Evolutionary conservation across 2,888 invertebrate genomes (phyloP), one percentile per base, ranked within the genome.

Genomic region (Papilio gigon): DNA sequence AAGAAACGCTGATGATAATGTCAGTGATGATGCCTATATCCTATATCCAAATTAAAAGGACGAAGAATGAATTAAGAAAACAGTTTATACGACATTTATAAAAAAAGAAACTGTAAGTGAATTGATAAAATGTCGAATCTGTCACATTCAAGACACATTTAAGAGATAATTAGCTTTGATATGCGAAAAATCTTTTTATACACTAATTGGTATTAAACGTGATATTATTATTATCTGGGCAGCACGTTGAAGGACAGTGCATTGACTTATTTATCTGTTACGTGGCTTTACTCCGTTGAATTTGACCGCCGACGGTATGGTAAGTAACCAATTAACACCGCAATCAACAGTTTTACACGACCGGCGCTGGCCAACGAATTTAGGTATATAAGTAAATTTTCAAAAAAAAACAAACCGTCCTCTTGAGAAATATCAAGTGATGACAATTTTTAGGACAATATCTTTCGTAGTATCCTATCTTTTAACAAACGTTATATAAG

Each of bases 261-360:
- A 14, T 25, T 50, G 47, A 50, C 47, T 22, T 50, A 20, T 47
- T 47, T 47, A 50, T 50, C 47, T 50, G 6, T 47, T 47, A 25
- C 47, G 4, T 12, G 17, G 12, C 25, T 17, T 42, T 47, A 25
- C 17, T 11, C 1, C 25, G 22, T 47, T 22, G 22, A 22, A 47
- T 47, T 47, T 47, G 12, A 47, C 8, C 3, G 40, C 44, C 47
- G 12, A 47, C 47, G 12, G 25, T 47, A 47, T 42, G 42, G 42
- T 22, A 47, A 25, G 12, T 22, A 47, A 47, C 22, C 11, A 47
- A 22, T 44, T 44, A 47, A 44, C 33, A 17, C 42, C 17, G 17
- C 17, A 42, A 42, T 42, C 17, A 42, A 17, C 6, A 17, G 17
- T 42, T 42, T 42, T 17, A 42, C 42, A 17, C n/a, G 14, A n/a